phyloP scores from a whole-genome alignment of 1,140 invertebrate species.

The Teleogryllus occipitalis region DNA sequence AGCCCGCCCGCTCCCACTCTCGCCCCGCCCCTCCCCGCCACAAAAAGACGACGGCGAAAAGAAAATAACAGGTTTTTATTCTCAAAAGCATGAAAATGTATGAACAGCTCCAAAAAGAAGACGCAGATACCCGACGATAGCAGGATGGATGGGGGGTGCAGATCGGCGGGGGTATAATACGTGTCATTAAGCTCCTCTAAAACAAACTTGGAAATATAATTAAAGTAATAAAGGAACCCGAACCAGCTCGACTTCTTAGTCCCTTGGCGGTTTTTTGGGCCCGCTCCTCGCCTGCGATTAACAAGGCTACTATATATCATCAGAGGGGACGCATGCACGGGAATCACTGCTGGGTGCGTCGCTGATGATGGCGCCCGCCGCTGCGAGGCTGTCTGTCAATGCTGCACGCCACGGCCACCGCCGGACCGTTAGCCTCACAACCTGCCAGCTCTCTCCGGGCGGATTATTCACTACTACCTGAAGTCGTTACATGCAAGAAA shows the following conservation, averaged over 20 bases:
- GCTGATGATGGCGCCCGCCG: neutral
- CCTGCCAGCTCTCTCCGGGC: neutral
- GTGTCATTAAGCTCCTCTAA: neutral
- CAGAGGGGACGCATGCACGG: neutral
- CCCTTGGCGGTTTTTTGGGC: neutral
- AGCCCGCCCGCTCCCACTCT: no score
- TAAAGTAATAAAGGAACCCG: constrained; percentile 1
- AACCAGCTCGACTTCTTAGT: neutral
- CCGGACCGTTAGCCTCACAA: neutral
- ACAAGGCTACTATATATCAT: constrained; percentile 1
- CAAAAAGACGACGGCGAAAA: no score
- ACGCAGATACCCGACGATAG: no score
- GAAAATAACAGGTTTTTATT: no score
- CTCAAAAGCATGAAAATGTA: no score
- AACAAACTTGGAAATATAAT: constrained; percentile 6
- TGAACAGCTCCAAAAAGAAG: no score
- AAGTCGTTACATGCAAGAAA: no score
- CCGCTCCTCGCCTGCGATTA: neutral
- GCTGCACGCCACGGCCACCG: neutral
- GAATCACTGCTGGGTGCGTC: neutral
- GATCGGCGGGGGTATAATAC: neutral
- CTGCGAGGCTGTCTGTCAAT: neutral
- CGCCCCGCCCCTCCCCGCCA: no score
- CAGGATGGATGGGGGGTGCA: no score
- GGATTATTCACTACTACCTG: no score